Evolutionary conservation across 1,140 invertebrate species (phyloP).

Genomic region (Temnothorax curvispinosus): DNA sequence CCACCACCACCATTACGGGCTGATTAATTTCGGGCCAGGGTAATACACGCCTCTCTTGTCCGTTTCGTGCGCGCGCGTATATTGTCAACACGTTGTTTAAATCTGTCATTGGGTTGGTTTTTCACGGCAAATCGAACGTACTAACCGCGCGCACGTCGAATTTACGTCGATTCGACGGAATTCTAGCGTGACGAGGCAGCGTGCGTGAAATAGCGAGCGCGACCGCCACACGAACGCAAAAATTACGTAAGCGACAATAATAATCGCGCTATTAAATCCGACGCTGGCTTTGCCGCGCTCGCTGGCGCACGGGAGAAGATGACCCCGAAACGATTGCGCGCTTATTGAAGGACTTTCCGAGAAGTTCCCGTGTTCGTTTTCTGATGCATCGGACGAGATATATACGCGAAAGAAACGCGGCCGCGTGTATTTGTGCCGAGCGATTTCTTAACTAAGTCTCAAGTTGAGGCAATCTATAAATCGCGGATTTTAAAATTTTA

Average conservation of each 20-base stretch:
- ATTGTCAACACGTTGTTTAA: not conserved
- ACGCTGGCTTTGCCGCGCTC: not conserved
- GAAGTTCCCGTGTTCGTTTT: not conserved
- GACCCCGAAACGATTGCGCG: slow-evolving; percentile 3
- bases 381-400: not conserved
- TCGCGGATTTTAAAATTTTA: not conserved
- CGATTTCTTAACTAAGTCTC: not conserved
- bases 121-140: slow-evolving; percentile 16
- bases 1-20: no score
- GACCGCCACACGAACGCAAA: not conserved
- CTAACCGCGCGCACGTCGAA: not conserved
- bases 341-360: not conserved
- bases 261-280: slow-evolving; percentile 21
- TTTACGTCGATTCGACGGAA: not conserved
- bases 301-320: not conserved
- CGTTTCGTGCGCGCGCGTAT: not conserved
- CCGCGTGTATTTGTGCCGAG: no score
- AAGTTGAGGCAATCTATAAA: not conserved
- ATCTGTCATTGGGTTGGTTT: slow-evolving; percentile 29
- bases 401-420: not conserved
- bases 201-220: slow-evolving; percentile 3
- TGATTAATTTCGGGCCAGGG: not conserved
- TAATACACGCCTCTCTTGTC: not conserved
- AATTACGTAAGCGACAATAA: slow-evolving; percentile 44
- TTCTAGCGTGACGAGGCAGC: not conserved